Conservation (phyloP, 1,140 invertebrate species). For the Nomia melanderi region DNA sequence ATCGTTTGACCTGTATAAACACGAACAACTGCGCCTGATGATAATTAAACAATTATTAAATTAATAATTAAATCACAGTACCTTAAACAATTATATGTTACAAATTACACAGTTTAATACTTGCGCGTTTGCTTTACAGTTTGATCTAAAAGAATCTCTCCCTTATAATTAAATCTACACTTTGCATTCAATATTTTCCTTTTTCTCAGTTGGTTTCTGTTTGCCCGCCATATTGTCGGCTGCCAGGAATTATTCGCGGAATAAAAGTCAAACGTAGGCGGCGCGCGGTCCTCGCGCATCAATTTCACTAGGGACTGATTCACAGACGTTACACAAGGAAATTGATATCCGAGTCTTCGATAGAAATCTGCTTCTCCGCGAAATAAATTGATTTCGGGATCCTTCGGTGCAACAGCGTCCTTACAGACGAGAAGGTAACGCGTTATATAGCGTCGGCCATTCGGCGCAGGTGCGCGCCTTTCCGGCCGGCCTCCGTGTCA, state of each 20-base stretch:
- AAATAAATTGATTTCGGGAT: neutral
- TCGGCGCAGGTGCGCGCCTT: conserved; percentile 9
- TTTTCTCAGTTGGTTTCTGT: too few species aligned
- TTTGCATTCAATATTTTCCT: too few species aligned
- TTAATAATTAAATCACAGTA: too few species aligned
- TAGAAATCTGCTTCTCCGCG: neutral
- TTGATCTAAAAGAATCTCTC: too few species aligned
- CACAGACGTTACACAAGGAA: neutral
- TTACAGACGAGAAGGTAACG: neutral
- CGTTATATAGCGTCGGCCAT: conserved; percentile 2
- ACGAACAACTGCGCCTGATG: too few species aligned
- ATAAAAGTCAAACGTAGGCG: neutral
- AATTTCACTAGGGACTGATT: neutral
- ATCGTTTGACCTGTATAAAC: too few species aligned
- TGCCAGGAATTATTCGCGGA: neutral
- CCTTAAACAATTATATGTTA: too few species aligned
- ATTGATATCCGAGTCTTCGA: neutral
- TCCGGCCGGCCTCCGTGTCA: neutral
- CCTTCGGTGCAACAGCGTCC: conserved; percentile 1
- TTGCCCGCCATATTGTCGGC: neutral
- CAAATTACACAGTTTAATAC: too few species aligned
- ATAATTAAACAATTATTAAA: too few species aligned
- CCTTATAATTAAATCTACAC: too few species aligned
- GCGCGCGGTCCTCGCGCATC: neutral
- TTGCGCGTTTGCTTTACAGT: too few species aligned